phyloP scores from a whole-genome alignment of 2,888 invertebrate genomes.

The Leptura quadrifasciata region DNA sequence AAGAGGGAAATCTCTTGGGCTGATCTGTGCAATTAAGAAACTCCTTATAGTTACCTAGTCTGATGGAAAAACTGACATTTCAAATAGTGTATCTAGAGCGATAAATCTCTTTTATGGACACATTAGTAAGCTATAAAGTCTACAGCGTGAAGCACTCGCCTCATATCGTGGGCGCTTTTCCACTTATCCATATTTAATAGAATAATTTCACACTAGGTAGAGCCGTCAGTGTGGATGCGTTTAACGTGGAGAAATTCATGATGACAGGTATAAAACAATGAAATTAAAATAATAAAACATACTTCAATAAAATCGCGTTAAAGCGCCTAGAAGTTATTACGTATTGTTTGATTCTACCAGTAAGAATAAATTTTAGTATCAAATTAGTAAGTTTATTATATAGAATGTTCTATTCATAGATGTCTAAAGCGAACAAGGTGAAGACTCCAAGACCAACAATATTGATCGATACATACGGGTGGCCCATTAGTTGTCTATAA shows the following conservation, averaged over 20 bases:
- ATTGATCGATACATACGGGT: no score
- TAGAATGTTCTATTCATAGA: no score
- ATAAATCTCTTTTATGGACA: slow-evolving; percentile 39
- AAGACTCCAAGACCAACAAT: no score
- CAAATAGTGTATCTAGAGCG: slow-evolving; percentile 9
- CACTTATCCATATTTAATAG: slow-evolving; percentile 25
- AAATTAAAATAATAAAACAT: background rate
- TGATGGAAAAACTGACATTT: slow-evolving; percentile 45
- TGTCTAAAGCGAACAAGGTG: no score
- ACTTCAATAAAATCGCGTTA: background rate
- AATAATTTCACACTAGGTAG: slow-evolving; percentile 22
- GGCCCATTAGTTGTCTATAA: no score
- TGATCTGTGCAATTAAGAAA: slow-evolving; percentile 28
- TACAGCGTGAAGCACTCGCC: slow-evolving; percentile 16
- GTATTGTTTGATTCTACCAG: no score
- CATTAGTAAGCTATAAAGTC: slow-evolving; percentile 33
- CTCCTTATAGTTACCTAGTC: slow-evolving; percentile 33
- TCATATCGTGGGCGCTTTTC: slow-evolving; percentile 18
- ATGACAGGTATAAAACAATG: background rate
- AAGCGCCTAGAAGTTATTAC: no score
- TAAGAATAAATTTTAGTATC: no score
- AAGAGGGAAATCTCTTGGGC: no score
- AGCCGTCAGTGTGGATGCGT: background rate
- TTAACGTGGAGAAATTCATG: background rate
- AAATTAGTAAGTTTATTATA: no score